Evolutionary conservation across 2,888 invertebrate genomes (phyloP), one percentile per base, ranked within the genome.

Genomic region (Steinernema scapterisci): DNA sequence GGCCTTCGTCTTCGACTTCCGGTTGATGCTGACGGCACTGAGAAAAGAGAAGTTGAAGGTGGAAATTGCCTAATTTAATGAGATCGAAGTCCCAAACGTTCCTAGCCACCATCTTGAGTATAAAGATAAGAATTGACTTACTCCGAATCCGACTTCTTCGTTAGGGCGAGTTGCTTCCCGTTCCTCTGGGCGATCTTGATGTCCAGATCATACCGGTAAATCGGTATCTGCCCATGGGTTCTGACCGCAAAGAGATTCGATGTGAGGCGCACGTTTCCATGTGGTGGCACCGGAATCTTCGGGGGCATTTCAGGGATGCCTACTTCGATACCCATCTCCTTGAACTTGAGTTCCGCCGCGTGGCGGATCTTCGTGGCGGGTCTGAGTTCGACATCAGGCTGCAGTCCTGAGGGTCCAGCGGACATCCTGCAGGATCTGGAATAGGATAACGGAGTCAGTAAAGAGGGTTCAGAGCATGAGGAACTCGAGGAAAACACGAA

Each of bases 141-240:
- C 63, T 63, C 63, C 6, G 63, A 63, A 13, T 63, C 63, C 7
- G 27, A 27, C 63, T 63, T 63, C 63, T 63, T 63, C 13, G 63
- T 63, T 9, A 63, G 31, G 31, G 63, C 63, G 31, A 63, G 63
- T 13, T 27, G 27, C 25, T 25, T 21, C 2, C 63, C 63, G 19
- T 63, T 63, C 63, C 63, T 9, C 31, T 27, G 25, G 6, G 63
- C 1, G 13, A 63, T 63, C 27, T 2, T 63, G 63, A 63, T 63
- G 9, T 63, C 63, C 2, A 63, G 27, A 31, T 63, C 63, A 16
- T 27, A 63, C 13, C 63, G 27, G 31, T 31, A 63, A 13, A 63
- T 25, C 25, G 63, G 63, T 27, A 63, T 63, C 63, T 63, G 63
- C 1, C 16, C 6, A 16, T 31, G 6, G 16, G 63, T 63, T 3